Evolutionary conservation across 2,797 vertebrate genomes (phyloP).

Genomic region (Myoxocephalus aenaeus): DNA sequence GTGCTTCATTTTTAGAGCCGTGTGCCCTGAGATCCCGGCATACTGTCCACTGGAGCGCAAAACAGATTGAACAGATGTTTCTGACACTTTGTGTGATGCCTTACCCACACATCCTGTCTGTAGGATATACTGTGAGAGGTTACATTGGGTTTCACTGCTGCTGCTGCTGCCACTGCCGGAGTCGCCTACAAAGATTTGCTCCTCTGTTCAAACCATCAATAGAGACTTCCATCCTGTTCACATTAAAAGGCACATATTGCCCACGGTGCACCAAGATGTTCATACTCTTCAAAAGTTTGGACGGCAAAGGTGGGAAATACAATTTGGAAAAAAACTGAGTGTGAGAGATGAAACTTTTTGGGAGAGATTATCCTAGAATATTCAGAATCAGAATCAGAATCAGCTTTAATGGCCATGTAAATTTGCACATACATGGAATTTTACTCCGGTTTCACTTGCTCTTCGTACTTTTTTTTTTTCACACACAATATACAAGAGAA

Average conservation of each 20-base stretch:
- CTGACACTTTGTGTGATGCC: conserved; percentile 67
- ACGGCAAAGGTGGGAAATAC: background rate
- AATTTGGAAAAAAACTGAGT: background rate
- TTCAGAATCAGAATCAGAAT: too few species aligned
- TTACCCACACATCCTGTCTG: conserved; percentile 45
- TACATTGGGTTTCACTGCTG: conserved; percentile 52
- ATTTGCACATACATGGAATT: too few species aligned
- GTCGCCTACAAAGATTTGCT: conserved; percentile 39
- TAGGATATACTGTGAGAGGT: conserved; percentile 46
- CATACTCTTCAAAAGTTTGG: background rate
- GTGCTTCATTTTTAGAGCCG: conserved; percentile 62
- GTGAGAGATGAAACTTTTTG: background rate
- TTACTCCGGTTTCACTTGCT: too few species aligned
- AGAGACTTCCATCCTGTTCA: conserved; percentile 36
- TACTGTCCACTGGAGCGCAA: conserved; percentile 67
- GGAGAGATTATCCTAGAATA: background rate
- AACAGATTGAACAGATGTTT: conserved; percentile 76
- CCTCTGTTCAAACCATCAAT: conserved; percentile 31
- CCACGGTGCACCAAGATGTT: background rate
- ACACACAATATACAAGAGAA: too few species aligned
- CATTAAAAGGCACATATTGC: conserved; percentile 11
- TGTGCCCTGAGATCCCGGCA: conserved; percentile 61
- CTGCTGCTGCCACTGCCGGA: conserved; percentile 18
- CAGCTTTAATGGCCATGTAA: too few species aligned
- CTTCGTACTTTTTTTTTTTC: too few species aligned